Conservation (phyloP, 2,113 vertebrate species). For the Todiramphus saurophagus region DNA sequence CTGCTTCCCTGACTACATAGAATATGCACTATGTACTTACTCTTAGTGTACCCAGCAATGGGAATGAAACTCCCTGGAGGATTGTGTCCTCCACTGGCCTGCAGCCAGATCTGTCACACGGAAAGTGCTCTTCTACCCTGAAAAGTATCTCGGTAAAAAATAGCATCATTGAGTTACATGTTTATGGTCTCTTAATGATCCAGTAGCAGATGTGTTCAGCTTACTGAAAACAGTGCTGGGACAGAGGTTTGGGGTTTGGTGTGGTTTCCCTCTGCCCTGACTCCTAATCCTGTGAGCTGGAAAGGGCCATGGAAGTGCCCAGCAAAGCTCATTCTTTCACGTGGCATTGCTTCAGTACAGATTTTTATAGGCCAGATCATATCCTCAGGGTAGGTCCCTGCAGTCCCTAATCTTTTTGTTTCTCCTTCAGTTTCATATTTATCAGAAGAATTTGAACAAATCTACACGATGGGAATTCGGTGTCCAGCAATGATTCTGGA, state of each 20-base stretch:
- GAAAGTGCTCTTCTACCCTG: neutral
- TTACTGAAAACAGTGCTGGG: neutral
- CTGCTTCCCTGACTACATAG: constrained; percentile 6
- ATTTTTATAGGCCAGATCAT: neutral
- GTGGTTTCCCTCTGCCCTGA: neutral
- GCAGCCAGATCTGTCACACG: constrained; percentile 20
- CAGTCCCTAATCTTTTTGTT: neutral
- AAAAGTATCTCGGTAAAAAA: neutral
- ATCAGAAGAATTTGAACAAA: neutral
- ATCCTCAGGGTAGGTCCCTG: neutral
- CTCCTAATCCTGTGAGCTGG: neutral
- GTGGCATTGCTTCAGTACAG: neutral
- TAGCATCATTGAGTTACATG: neutral
- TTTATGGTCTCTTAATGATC: neutral
- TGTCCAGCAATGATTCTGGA: neutral
- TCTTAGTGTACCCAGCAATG: neutral
- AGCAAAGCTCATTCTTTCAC: fast-evolving
- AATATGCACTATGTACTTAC: neutral
- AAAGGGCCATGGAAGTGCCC: neutral
- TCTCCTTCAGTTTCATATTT: neutral
- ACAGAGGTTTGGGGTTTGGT: neutral
- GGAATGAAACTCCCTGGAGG: neutral
- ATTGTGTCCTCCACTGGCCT: neutral
- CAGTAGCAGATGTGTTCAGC: neutral
- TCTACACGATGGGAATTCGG: neutral